Evolutionary conservation across 2,888 invertebrate genomes (phyloP).

Genomic region (Aporophyla lueneburgensis): DNA sequence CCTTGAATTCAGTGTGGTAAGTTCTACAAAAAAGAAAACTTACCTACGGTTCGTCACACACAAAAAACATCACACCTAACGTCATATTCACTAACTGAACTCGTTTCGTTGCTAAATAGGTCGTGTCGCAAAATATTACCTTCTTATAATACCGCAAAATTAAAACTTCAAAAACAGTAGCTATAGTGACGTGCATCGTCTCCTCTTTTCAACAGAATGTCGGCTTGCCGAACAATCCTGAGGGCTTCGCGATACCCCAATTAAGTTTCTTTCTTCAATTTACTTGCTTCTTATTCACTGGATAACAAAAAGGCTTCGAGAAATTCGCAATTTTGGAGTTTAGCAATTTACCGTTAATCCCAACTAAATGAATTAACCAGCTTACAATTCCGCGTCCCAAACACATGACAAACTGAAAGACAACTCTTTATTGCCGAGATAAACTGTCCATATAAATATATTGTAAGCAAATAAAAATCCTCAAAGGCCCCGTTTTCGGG

Average conservation of each 20-base stretch:
- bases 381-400: conserved; percentile 17
- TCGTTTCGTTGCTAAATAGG: too few relatives aligned
- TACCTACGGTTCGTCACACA: too few relatives aligned
- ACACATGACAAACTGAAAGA: conserved; percentile 14
- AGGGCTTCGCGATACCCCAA: conserved; percentile 20
- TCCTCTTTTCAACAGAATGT: conserved; percentile 7
- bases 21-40: too few relatives aligned
- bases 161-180: conserved; percentile 13
- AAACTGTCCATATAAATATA: conserved; percentile 63
- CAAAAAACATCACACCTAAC: neutral
- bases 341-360: conserved; percentile 15
- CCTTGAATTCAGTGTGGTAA: neutral
- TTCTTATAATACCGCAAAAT: neutral
- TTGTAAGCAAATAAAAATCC: conserved; percentile 57
- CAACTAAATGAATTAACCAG: conserved; percentile 37
- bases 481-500: conserved; percentile 49
- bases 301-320: conserved; percentile 11
- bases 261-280: conserved; percentile 49
- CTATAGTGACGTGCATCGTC: conserved; percentile 1
- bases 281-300: conserved; percentile 5
- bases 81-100: neutral
- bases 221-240: conserved; percentile 21
- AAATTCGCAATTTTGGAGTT: conserved; percentile 11
- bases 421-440: conserved; percentile 55
- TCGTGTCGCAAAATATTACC: neutral